phyloP scores from a whole-genome alignment of 37 sponge, comb jelly and placozoan genomes.

The Chondrilla cf. caribensis region DNA sequence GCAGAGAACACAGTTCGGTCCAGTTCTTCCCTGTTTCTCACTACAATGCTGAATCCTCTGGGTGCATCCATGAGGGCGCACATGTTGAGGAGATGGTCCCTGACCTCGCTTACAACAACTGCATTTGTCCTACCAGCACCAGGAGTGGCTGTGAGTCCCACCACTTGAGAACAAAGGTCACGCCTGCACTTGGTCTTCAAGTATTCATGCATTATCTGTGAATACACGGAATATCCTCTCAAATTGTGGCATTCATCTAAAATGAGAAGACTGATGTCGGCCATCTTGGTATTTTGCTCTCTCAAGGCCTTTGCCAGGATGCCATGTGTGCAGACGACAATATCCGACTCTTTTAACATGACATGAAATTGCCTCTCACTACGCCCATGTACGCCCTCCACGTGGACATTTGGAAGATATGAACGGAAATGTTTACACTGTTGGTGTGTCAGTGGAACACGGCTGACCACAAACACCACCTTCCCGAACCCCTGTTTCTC shows the following conservation, averaged over 20 bases:
- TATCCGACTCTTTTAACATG: no score
- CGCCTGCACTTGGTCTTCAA: constrained; percentile 8
- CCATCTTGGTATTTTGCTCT: no score
- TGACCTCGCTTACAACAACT: not conserved
- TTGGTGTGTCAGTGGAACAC: not conserved
- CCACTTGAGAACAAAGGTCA: constrained; percentile 32
- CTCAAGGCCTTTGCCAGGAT: no score
- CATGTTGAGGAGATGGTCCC: constrained; percentile 42
- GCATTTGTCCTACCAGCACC: constrained; percentile 55
- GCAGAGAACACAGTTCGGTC: constrained; percentile 13
- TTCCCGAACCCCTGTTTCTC: not conserved
- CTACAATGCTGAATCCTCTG: constrained; percentile 41
- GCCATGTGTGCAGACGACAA: no score
- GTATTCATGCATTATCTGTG: constrained; percentile 46
- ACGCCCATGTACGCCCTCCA: no score
- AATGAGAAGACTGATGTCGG: no score
- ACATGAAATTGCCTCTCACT: no score
- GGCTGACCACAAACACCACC: not conserved
- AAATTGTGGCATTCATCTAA: constrained; percentile 67
- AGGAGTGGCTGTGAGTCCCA: constrained; percentile 76
- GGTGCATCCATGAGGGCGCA: constrained; percentile 67
- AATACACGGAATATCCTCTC: constrained; percentile 20
- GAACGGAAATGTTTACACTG: no score
- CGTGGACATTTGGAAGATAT: no score
- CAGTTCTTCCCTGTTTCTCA: constrained; percentile 26